Conservation (phyloP, 1,140 invertebrate genomes). For the Sesamia nonagrioides region DNA sequence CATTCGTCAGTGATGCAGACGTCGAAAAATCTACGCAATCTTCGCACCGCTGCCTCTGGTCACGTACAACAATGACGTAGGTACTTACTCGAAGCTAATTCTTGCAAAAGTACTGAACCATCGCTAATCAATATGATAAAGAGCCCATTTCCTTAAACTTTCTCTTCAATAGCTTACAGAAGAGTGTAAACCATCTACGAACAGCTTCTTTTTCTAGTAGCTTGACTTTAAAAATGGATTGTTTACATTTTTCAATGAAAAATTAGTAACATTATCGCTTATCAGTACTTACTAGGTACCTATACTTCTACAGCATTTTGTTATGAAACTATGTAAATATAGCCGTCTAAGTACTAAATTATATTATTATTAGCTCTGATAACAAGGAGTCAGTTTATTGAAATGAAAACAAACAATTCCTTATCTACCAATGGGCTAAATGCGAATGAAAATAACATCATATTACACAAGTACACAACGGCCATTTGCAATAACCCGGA, state of each 20-base stretch:
- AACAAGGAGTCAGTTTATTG: slow-evolving; percentile 54
- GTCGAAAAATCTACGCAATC: slow-evolving; percentile 2
- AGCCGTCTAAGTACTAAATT: slow-evolving; percentile 19
- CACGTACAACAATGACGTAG: slow-evolving; percentile 5
- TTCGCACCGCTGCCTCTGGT: not conserved
- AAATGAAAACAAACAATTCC: slow-evolving; percentile 67
- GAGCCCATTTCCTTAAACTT: slow-evolving; percentile 33
- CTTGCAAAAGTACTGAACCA: slow-evolving; percentile 19
- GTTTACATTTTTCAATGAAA: slow-evolving; percentile 20
- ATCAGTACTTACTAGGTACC: not conserved
- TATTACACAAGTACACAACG: slow-evolving; percentile 59
- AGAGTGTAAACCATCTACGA: not conserved
- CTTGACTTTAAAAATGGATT: not conserved
- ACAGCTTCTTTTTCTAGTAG: not conserved
- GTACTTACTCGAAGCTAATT: not conserved
- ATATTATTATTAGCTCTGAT: slow-evolving; percentile 57
- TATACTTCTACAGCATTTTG: not conserved
- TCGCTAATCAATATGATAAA: not conserved
- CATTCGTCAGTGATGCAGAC: not conserved
- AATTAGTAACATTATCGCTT: not conserved
- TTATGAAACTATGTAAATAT: slow-evolving; percentile 44
- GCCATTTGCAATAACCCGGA: slow-evolving; percentile 63
- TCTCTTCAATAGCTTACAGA: slow-evolving; percentile 8
- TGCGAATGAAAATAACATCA: slow-evolving; percentile 47
- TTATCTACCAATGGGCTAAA: slow-evolving; percentile 61